A percentile compares a stretch with the other conserved stretches of the same genome.
phyloP scores from a whole-genome alignment of 2,888 invertebrate genomes.

The Choristoneura rosaceana region DNA sequence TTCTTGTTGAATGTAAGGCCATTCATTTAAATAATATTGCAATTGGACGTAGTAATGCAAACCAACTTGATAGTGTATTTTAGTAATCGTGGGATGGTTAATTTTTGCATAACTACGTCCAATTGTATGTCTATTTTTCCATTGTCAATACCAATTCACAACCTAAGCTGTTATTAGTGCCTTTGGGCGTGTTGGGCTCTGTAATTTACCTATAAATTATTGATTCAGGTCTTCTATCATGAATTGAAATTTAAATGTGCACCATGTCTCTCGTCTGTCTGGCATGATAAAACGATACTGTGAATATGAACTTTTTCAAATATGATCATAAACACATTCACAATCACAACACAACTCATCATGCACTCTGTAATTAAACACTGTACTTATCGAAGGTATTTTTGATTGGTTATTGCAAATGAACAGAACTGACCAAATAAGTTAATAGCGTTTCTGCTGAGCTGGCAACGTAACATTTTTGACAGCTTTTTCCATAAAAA shows the following conservation, averaged over 20 bases:
- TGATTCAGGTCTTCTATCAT: slow-evolving; percentile 16
- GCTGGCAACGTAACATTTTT: too few species aligned
- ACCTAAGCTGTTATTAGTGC: too few species aligned
- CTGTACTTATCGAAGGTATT: not conserved
- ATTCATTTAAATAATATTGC: not conserved
- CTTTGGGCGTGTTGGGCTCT: too few species aligned
- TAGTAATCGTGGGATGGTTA: too few species aligned
- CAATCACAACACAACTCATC: not conserved
- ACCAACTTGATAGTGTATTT: too few species aligned
- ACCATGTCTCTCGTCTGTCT: slow-evolving; percentile 11
- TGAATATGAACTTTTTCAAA: not conserved
- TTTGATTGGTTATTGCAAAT: not conserved
- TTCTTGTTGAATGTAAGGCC: not conserved
- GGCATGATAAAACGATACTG: slow-evolving; percentile 18
- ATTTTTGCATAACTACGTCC: too few species aligned
- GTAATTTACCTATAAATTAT: too few species aligned
- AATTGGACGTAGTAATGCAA: too few species aligned
- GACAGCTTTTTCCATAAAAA: too few species aligned
- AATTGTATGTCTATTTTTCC: not conserved
- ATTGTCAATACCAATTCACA: not conserved
- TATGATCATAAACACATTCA: not conserved
- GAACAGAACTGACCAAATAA: not conserved
- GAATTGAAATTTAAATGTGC: slow-evolving; percentile 13
- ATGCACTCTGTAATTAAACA: not conserved
- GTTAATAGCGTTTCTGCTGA: too few species aligned